Percentiles rank a stretch among this genome's conserved stretches.
Evolutionary conservation across 2,113 vertebrate genomes (phyloP).

Genomic region (Urocitellus parryii): DNA sequence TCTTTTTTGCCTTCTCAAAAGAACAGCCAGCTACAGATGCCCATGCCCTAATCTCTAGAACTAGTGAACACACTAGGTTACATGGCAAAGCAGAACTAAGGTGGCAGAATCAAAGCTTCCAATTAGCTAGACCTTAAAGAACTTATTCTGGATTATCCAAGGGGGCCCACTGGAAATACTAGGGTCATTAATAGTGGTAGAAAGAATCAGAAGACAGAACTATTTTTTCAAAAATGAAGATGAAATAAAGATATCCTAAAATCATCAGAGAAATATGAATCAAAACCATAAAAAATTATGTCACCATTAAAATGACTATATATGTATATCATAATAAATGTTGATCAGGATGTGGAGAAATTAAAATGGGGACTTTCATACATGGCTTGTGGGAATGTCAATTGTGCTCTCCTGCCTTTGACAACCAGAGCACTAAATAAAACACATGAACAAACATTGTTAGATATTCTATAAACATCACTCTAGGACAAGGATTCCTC

Average conservation of each 20-base stretch:
- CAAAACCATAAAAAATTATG: not conserved
- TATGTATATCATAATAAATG: not conserved
- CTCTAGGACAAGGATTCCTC: not conserved
- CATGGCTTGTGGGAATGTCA: not conserved
- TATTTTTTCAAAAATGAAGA: not conserved
- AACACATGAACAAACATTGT: not conserved
- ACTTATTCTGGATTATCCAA: not conserved
- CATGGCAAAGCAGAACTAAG: not conserved
- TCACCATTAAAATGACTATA: not conserved
- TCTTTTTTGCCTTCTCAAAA: not conserved
- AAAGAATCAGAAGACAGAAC: not conserved
- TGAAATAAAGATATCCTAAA: not conserved
- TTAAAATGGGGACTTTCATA: not conserved
- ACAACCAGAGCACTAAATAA: not conserved
- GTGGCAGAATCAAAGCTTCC: not conserved
- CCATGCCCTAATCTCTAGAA: not conserved
- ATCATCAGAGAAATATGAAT: not conserved
- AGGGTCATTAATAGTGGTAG: not conserved
- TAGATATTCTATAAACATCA: not conserved
- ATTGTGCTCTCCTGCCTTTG: not conserved
- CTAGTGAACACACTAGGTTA: not conserved
- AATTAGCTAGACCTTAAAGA: not conserved
- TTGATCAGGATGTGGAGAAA: not conserved
- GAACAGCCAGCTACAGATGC: not conserved
- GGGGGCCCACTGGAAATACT: not conserved